Evolutionary conservation across 64 coral and sea anemone species (phyloP).

Genomic region (Platygyra sinensis): DNA sequence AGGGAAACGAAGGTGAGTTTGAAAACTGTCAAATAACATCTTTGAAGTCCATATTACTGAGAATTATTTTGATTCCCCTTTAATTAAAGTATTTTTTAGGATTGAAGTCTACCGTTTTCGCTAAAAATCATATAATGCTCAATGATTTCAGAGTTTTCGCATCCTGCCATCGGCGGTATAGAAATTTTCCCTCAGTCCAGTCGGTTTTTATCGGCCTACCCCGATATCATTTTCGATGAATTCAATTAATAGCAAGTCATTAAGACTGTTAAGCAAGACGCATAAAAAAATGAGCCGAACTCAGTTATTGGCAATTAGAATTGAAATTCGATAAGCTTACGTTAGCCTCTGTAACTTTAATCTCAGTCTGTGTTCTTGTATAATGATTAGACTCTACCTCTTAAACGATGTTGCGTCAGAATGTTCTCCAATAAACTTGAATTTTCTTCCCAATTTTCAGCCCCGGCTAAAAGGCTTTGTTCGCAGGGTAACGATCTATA

Average conservation of each 20-base stretch:
- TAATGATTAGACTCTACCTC: neutral
- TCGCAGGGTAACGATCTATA: no score
- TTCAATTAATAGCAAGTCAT: neutral
- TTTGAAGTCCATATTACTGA: no score
- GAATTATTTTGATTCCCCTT: no score
- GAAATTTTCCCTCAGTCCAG: neutral
- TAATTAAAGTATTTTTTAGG: no score
- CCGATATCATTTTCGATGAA: neutral
- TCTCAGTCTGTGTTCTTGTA: neutral
- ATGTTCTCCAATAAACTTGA: neutral
- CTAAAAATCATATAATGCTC: neutral
- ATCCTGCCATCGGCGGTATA: neutral
- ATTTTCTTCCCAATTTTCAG: no score
- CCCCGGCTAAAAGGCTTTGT: no score
- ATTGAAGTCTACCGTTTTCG: no score
- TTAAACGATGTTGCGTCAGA: neutral
- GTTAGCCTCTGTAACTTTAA: constrained; percentile 1
- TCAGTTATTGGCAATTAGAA: no score
- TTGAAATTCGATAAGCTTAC: neutral
- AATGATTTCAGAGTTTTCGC: constrained; percentile 1
- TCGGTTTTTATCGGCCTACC: neutral
- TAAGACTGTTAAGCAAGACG: constrained; percentile 19
- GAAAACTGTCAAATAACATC: no score
- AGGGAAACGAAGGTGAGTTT: no score
- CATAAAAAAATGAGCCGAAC: neutral